These are phyloP conservation scores for Ashinkailepas kermadecensis DNA, from an alignment of 2,888 invertebrate species.

Conservation along the genomic window DNA sequence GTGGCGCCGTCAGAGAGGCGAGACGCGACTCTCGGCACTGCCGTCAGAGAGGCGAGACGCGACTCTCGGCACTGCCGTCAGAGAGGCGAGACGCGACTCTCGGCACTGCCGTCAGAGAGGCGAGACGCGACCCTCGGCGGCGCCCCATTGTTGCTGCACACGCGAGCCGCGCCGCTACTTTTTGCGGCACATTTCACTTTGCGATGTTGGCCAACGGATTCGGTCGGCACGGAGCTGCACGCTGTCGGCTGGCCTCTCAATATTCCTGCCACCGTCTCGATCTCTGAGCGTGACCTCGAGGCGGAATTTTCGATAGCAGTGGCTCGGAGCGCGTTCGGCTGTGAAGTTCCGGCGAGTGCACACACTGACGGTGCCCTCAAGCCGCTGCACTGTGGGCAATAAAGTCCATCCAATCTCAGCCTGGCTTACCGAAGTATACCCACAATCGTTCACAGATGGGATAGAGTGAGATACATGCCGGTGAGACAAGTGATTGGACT, in stretches of 20 bases:
- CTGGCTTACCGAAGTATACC: constrained; percentile 25
- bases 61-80: too few species aligned
- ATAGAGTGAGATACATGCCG: constrained; percentile 29
- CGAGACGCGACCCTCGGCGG: too few species aligned
- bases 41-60: neutral
- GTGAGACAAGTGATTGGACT: constrained; percentile 23
- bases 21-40: too few species aligned
- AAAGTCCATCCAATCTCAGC: constrained; percentile 28
- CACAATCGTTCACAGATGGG: constrained; percentile 27
- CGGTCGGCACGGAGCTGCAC: too few species aligned
- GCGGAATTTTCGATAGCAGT: too few species aligned
- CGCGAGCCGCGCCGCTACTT: neutral
- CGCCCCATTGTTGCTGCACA: neutral
- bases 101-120: too few species aligned
- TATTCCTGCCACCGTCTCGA: too few species aligned
- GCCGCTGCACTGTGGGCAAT: constrained; percentile 23
- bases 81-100: too few species aligned
- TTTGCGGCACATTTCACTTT: neutral
- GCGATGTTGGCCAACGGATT: neutral
- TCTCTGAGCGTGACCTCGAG: too few species aligned
- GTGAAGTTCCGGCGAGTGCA: too few species aligned
- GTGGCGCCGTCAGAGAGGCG: neutral
- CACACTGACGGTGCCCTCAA: constrained; percentile 20
- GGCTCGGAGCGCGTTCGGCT: constrained; percentile 9
- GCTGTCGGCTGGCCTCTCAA: too few species aligned